Conservation (phyloP, 1,140 invertebrate species). For the Heliconius nattereri region DNA sequence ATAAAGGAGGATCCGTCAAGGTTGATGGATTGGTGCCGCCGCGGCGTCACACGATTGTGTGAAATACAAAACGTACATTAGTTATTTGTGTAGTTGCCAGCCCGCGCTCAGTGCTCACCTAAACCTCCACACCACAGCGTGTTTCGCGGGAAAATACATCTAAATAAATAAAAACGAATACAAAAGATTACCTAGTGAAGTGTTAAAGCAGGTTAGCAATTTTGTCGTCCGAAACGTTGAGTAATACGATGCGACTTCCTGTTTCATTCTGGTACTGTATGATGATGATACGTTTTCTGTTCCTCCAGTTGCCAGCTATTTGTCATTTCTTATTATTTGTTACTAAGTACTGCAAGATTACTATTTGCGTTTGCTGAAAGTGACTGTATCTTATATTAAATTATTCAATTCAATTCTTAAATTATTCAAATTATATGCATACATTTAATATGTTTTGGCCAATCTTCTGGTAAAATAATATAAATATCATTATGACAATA, state of each 20-base stretch:
- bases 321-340: constrained; percentile 23
- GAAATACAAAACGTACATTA: constrained; percentile 54
- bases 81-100: constrained; percentile 56
- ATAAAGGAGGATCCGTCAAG: constrained; percentile 31
- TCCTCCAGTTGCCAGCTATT: constrained; percentile 32
- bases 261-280: constrained; percentile 18
- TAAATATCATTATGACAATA: too few species aligned
- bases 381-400: neutral
- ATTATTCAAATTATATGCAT: neutral
- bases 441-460: neutral
- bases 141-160: constrained; percentile 7
- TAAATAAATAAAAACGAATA: neutral
- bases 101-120: constrained; percentile 57
- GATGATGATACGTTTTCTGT: neutral
- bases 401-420: neutral
- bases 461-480: too few species aligned
- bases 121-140: constrained; percentile 60
- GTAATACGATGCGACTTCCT: constrained; percentile 28
- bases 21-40: constrained; percentile 44
- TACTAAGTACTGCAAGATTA: neutral
- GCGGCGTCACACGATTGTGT: constrained; percentile 49
- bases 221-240: neutral
- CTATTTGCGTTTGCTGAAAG: neutral
- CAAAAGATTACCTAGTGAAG: neutral
- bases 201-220: constrained; percentile 16